Base-by-base conservation (phyloP, 2,797 vertebrate genomes). In the Leucoraja ocellata region DNA sequence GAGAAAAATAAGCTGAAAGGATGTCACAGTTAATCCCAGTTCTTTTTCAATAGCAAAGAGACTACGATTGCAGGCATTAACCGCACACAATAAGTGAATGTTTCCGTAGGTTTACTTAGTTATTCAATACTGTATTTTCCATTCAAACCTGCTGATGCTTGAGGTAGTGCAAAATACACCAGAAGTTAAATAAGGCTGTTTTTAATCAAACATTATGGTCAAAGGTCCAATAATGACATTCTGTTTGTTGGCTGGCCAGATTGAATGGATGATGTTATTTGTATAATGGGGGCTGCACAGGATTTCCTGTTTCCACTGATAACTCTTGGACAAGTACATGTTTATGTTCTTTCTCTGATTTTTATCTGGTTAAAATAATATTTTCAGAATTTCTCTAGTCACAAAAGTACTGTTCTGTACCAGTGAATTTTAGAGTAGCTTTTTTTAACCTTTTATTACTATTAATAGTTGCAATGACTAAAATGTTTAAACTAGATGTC, bases 231-330 rank as follows among this genome's bases (percentile, higher is more conserved):
- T 92, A 92, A 92, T 63, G 90, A 74, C 84, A 92, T 74, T 92
- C 90, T 92, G 90, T 92, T 92, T 92, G 90, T 92, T 73, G 90
- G 68, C 90, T 92, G 90, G 90, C 90, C 84, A 88, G 39, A 46
- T 71, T 92, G 90, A 92, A 92, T 92, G 90, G 90, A 76, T 92
- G 90, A 92, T 92, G 13, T 91, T 91, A 91, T 92, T 73, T 92
- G 71, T 92, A 54, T 74, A 92, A 92, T 92, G 90, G 88, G 68
- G 46, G 90, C 46, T 92, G 68, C 90, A 92, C 90, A 92, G 90
- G 90, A 92, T 92, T 92, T 92, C 90, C 90, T 92, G 68, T 92
- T 92, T 92, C 90, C 90, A 92, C 90, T 92, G 90, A 92, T 92
- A 92, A 92, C 90, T 74, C 23, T 74, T 92, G 90, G 90, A 92